These are phyloP conservation scores for Electrophaes corylata DNA, from an alignment of 2,888 invertebrate genomes.

Conservation along the genomic window DNA sequence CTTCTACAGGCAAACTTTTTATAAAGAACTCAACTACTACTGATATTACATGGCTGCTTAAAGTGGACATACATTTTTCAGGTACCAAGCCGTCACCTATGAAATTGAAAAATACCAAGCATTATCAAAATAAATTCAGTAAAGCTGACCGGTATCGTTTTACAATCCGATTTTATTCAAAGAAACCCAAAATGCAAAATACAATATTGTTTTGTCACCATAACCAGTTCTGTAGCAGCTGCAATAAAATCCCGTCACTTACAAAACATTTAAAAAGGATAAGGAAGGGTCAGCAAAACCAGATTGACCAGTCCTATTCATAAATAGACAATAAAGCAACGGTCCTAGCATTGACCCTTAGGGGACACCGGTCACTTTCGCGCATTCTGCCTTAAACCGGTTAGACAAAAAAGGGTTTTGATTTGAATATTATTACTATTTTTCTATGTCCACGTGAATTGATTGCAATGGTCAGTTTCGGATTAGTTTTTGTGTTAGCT, in stretches of 20 bases:
- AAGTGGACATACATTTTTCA: neutral
- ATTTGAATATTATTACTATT: conserved; percentile 60
- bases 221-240: conserved; percentile 70
- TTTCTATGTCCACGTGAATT: conserved; percentile 50
- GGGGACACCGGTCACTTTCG: conserved; percentile 76
- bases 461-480: conserved; percentile 65
- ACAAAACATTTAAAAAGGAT: conserved; percentile 64
- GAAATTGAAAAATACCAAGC: neutral
- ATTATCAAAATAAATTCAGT: neutral
- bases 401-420: conserved; percentile 64
- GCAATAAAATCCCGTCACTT: conserved; percentile 57
- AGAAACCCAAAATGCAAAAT: conserved; percentile 31
- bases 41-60: neutral
- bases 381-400: conserved; percentile 67
- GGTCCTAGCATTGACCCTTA: conserved; percentile 72
- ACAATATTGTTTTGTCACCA: conserved; percentile 47
- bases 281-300: conserved; percentile 81
- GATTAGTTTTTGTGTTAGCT: conserved; percentile 50
- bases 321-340: conserved; percentile 69
- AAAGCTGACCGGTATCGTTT: conserved; percentile 21
- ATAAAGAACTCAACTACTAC: too few species aligned
- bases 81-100: neutral
- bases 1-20: too few species aligned
- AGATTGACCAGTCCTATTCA: conserved; percentile 80
- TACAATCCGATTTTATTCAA: conserved; percentile 22